Percentiles rank a stretch among this genome's conserved stretches.
These are phyloP conservation scores for Molossus molossus DNA, from an alignment of 2,797 vertebrate genomes.

Conservation along the genomic window DNA sequence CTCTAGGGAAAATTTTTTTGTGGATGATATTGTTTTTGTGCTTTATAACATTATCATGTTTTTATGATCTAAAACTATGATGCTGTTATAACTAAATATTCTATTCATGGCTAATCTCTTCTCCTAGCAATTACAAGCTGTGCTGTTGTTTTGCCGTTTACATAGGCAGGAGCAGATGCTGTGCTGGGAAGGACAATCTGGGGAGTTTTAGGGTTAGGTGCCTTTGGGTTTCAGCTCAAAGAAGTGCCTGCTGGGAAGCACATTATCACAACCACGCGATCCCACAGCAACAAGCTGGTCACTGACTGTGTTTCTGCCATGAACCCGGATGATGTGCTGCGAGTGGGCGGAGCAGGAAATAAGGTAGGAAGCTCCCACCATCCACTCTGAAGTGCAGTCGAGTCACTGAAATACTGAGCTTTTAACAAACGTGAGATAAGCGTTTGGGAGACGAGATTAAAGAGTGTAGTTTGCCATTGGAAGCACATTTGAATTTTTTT, in stretches of 20 bases:
- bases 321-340: slow-evolving; percentile 95
- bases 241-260: slow-evolving; percentile 93
- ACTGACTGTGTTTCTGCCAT: slow-evolving; percentile 95
- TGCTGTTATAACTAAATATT: background rate
- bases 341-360: slow-evolving; percentile 98
- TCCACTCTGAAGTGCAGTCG: background rate
- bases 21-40: background rate
- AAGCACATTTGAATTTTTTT: background rate
- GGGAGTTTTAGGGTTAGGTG: slow-evolving; percentile 95
- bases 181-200: slow-evolving; percentile 96
- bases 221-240: slow-evolving; percentile 96
- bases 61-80: background rate
- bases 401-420: background rate
- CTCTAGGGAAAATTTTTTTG: background rate
- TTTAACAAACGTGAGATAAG: background rate
- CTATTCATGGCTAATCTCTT: background rate
- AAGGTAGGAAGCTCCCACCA: slow-evolving; percentile 91
- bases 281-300: slow-evolving; percentile 96
- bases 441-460: background rate
- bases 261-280: slow-evolving; percentile 96
- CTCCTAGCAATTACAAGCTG: background rate
- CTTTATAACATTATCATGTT: background rate
- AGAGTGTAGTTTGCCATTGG: background rate
- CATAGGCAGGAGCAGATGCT: slow-evolving; percentile 92
- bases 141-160: slow-evolving; percentile 37